These are phyloP conservation scores for Mesoclemmys tuberculata DNA, from an alignment of 2,113 vertebrate species.

Conservation along the genomic window DNA sequence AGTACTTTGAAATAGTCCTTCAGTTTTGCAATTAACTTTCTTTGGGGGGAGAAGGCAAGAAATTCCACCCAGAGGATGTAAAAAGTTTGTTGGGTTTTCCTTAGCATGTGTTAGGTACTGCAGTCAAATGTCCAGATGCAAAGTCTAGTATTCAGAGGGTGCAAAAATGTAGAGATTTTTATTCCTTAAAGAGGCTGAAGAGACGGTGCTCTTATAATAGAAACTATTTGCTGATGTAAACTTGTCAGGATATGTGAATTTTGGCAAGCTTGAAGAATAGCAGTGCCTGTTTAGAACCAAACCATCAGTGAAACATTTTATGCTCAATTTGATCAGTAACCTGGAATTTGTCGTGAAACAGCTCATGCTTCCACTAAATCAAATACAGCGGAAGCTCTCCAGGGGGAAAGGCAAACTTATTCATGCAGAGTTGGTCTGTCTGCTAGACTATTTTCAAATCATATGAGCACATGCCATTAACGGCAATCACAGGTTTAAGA, in stretches of 20 bases:
- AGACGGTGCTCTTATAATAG: neutral
- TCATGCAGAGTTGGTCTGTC: neutral
- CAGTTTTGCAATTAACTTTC: neutral
- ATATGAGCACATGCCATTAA: neutral
- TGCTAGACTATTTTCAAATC: neutral
- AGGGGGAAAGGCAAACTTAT: neutral
- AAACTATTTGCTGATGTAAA: neutral
- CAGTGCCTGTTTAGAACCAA: neutral
- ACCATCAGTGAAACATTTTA: fast-evolving
- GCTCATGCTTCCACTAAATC: fast-evolving
- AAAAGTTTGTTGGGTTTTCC: neutral
- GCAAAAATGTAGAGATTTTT: neutral
- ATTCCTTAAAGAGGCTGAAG: neutral
- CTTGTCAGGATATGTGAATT: neutral
- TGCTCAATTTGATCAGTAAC: neutral
- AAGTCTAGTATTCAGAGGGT: neutral
- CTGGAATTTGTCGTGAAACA: neutral
- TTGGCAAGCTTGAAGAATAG: neutral
- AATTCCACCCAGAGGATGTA: neutral
- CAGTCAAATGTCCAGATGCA: neutral
- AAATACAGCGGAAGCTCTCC: neutral
- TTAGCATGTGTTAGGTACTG: neutral
- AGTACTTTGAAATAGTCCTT: constrained; percentile 64
- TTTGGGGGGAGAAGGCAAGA: neutral
- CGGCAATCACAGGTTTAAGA: neutral